Conservation (phyloP, 2,888 invertebrate species). For the Troides oblongomaculatus region DNA sequence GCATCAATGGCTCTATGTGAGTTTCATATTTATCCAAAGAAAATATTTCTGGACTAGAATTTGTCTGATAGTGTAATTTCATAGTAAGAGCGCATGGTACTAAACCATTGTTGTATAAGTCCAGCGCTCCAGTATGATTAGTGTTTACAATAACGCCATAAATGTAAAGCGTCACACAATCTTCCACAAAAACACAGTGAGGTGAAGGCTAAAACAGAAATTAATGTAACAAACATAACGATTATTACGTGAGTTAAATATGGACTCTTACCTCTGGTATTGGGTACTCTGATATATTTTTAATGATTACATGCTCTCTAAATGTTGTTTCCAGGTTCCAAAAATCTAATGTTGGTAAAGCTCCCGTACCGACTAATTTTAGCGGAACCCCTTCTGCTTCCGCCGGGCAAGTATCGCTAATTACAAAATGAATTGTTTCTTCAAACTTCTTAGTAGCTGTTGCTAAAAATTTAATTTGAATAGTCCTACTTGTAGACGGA, state of each 20-base stretch:
- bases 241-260: not conserved
- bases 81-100: slow-evolving; percentile 64
- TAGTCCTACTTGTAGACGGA: slow-evolving; percentile 65
- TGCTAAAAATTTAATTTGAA: slow-evolving; percentile 66
- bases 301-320: slow-evolving; percentile 79
- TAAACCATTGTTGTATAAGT: slow-evolving; percentile 71
- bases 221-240: slow-evolving; percentile 5
- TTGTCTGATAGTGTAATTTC: slow-evolving; percentile 61
- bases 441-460: slow-evolving; percentile 57
- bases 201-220: slow-evolving; percentile 58
- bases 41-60: slow-evolving; percentile 58
- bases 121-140: slow-evolving; percentile 53
- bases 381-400: slow-evolving; percentile 72
- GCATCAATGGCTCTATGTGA: slow-evolving; percentile 66
- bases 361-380: slow-evolving; percentile 74
- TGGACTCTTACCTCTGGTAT: slow-evolving; percentile 60
- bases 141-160: slow-evolving; percentile 65
- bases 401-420: slow-evolving; percentile 73
- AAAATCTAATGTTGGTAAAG: slow-evolving; percentile 79
- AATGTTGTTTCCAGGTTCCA: slow-evolving; percentile 80
- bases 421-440: slow-evolving; percentile 67
- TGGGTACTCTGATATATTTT: slow-evolving; percentile 73
- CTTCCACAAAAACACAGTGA: slow-evolving; percentile 71
- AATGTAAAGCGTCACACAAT: slow-evolving; percentile 67
- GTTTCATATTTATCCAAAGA: slow-evolving; percentile 67